Percentiles rank a stretch among this genome's conserved stretches.
Conservation (phyloP, 2,113 vertebrate species). For the Tyrannus savana region DNA sequence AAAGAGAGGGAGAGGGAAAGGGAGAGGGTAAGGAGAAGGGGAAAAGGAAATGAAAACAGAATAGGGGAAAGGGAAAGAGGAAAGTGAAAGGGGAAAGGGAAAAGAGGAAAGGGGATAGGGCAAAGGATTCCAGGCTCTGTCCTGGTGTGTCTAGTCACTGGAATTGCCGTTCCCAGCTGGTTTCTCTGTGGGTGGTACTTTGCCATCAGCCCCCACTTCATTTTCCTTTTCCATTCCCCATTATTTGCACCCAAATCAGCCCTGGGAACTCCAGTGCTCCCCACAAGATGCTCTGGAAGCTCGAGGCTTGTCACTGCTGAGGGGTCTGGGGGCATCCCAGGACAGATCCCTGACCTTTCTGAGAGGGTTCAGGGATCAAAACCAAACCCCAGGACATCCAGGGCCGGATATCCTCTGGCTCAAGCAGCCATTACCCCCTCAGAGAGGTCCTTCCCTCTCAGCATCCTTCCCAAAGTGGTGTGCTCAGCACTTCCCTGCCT, state of each 20-base stretch:
- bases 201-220: background rate
- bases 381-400: background rate
- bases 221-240: background rate
- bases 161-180: accelerated
- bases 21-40: background rate
- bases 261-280: background rate
- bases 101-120: background rate
- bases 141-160: background rate
- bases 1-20: background rate
- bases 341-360: background rate
- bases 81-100: background rate
- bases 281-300: background rate
- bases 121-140: background rate
- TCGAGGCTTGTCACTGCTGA: accelerated
- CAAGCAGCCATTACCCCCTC: background rate
- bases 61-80: background rate
- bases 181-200: background rate
- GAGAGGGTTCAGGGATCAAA: background rate
- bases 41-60: background rate
- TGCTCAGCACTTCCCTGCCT: background rate
- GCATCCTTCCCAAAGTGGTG: background rate
- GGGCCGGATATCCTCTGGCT: background rate
- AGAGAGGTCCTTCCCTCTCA: background rate
- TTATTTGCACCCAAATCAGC: background rate
- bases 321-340: accelerated